Conservation (phyloP, 2,888 invertebrate genomes). For the Chalcis sispes region DNA sequence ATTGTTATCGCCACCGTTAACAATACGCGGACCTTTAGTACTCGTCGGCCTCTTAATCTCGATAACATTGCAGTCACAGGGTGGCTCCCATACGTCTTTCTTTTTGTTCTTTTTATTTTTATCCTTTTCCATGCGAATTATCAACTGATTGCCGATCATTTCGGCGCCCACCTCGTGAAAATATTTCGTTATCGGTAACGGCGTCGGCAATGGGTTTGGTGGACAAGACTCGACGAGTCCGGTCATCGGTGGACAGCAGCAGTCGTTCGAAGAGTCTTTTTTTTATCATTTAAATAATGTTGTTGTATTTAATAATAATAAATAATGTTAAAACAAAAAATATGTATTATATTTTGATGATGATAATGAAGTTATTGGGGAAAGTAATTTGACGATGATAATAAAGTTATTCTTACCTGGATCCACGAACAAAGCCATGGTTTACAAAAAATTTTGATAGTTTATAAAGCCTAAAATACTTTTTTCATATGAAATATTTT, state of each 20-base stretch:
- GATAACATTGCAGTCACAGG: conserved; percentile 69
- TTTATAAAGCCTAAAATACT: too few relatives aligned
- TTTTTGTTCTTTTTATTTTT: conserved; percentile 71
- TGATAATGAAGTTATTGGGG: too few relatives aligned
- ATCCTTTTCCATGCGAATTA: conserved; percentile 81
- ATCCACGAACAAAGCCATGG: too few relatives aligned
- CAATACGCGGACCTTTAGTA: conserved; percentile 67
- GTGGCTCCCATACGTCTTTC: conserved; percentile 67
- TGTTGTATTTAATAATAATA: too few relatives aligned
- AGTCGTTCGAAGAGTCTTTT: neutral
- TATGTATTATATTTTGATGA: too few relatives aligned
- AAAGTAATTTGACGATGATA: too few relatives aligned
- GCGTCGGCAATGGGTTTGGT: neutral
- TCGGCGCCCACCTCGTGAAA: conserved; percentile 83
- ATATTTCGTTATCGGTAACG: conserved; percentile 67
- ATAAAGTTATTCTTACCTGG: too few relatives aligned
- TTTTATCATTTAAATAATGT: neutral
- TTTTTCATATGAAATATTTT: too few relatives aligned
- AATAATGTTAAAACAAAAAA: too few relatives aligned
- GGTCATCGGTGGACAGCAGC: conserved; percentile 38
- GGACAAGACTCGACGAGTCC: neutral
- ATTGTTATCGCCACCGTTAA: conserved; percentile 68
- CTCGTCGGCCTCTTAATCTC: conserved; percentile 68
- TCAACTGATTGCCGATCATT: conserved; percentile 82
- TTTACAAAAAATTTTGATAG: too few relatives aligned